A percentile compares a stretch with the other conserved stretches of the same genome.
phyloP scores from a whole-genome alignment of 1,140 invertebrate genomes.

The Tribolium madens region DNA sequence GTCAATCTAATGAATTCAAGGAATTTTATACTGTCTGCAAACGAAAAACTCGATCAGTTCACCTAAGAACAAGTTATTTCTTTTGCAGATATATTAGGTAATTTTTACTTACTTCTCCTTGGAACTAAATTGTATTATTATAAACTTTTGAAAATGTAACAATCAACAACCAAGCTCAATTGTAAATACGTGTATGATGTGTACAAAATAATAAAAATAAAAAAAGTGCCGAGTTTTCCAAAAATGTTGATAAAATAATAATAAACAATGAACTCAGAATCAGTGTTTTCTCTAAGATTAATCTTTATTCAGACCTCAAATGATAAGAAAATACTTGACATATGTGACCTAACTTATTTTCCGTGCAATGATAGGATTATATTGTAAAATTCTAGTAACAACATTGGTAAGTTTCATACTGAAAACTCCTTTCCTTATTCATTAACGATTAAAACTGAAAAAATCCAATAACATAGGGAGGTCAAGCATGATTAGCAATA shows the following conservation, averaged over 20 bases:
- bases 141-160: not conserved
- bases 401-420: not conserved
- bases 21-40: not conserved
- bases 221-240: not conserved
- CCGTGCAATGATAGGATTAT: conserved; percentile 19
- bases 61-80: not conserved
- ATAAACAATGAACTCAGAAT: conserved; percentile 17
- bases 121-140: not conserved
- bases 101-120: not conserved
- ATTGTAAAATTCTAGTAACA: not conserved
- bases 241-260: conserved; percentile 4
- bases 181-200: not conserved
- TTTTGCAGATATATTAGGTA: not conserved
- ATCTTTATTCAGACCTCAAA: conserved; percentile 5
- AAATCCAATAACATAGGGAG: conserved; percentile 15
- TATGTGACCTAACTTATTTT: not conserved
- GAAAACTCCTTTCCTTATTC: not conserved
- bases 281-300: conserved; percentile 24
- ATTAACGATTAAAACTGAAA: conserved; percentile 3
- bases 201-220: not conserved
- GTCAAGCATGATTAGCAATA: conserved; percentile 22
- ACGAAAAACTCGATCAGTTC: not conserved
- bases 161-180: not conserved
- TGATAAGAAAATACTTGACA: conserved; percentile 19
- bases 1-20: not conserved